Conservation (phyloP, 1,140 invertebrate species). For the Adelges cooleyi region DNA sequence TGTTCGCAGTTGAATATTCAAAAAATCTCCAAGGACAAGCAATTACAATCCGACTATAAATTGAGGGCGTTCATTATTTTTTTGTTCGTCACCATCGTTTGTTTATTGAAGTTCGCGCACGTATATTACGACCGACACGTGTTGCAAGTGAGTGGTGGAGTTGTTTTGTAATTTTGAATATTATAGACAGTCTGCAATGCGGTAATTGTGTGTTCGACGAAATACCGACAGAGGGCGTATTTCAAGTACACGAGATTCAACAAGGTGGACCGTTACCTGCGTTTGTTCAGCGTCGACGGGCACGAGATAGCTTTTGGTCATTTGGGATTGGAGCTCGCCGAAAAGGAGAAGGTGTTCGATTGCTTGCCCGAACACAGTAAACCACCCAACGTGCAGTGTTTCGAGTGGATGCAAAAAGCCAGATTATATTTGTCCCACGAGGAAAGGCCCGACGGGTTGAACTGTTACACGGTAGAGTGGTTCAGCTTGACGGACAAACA, state of each 20-base stretch:
- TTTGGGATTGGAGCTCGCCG: constrained; percentile 47
- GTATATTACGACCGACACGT: constrained; percentile 71
- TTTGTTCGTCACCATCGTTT: constrained; percentile 64
- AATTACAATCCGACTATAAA: constrained; percentile 50
- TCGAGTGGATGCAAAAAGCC: constrained; percentile 67
- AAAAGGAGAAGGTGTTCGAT: constrained; percentile 51
- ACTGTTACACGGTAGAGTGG: constrained; percentile 76
- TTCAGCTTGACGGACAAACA: constrained; percentile 51
- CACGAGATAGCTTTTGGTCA: constrained; percentile 57
- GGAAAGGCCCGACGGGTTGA: constrained; percentile 33
- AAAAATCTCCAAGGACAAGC: constrained; percentile 40
- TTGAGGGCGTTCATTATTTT: constrained; percentile 65
- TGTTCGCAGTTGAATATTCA: constrained; percentile 44
- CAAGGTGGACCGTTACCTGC: constrained; percentile 59
- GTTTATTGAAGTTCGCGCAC: constrained; percentile 70
- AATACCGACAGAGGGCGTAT: constrained; percentile 56
- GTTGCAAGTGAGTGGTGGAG: constrained; percentile 43
- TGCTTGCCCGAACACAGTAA: constrained; percentile 53
- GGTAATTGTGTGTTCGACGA: not conserved
- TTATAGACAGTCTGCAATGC: too few species aligned
- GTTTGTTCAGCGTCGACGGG: constrained; percentile 56
- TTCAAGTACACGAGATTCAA: constrained; percentile 75
- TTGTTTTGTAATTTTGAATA: too few species aligned
- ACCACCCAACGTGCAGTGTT: constrained; percentile 49
- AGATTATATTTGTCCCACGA: constrained; percentile 52